Conservation (phyloP, 2,797 vertebrate species). For the Dermochelys coriacea region DNA sequence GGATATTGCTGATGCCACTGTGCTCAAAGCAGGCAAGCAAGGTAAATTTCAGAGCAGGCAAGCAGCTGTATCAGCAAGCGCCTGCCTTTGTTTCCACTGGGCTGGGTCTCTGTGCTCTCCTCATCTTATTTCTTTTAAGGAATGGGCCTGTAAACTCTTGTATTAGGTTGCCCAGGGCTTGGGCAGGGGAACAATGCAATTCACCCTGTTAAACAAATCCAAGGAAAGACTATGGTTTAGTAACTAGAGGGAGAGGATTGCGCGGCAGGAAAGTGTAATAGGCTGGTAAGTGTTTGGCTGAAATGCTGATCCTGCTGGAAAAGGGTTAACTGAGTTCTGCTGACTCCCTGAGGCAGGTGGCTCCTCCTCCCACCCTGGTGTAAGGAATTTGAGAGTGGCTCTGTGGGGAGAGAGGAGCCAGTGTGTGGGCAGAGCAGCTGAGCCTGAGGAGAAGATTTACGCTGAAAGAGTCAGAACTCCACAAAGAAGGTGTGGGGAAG, state of each 20-base stretch:
- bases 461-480: not conserved
- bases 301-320: not conserved
- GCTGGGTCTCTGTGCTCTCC: not conserved
- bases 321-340: not conserved
- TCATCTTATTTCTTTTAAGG: not conserved
- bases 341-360: not conserved
- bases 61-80: not conserved
- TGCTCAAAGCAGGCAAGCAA: constrained; percentile 37
- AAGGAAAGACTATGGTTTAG: not conserved
- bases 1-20: constrained; percentile 52
- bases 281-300: accelerated
- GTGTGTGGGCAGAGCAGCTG: not conserved
- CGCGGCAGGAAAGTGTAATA: not conserved
- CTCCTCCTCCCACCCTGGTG: not conserved
- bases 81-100: constrained; percentile 11
- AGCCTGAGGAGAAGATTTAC: not conserved
- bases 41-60: not conserved
- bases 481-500: not conserved
- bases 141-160: not conserved
- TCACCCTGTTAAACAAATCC: constrained; percentile 32
- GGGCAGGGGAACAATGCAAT: not conserved
- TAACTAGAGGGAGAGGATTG: not conserved
- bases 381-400: not conserved
- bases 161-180: not conserved
- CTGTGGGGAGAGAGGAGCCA: not conserved